phyloP scores from a whole-genome alignment of 1,140 invertebrate species.

The Rhynchophorus ferrugineus region DNA sequence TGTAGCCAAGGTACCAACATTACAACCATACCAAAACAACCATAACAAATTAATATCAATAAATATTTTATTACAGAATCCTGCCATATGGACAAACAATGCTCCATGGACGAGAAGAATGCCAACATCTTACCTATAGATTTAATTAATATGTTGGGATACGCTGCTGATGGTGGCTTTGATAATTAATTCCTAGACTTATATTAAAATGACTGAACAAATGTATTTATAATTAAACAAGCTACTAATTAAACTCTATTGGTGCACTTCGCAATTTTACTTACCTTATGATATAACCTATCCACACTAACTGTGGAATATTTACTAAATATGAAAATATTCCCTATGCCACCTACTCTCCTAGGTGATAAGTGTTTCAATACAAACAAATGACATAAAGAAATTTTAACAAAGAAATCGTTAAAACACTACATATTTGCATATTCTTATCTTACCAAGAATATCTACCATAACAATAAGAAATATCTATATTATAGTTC shows the following conservation, averaged over 20 bases:
- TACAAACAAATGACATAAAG: slow-evolving; percentile 1
- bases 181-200: slow-evolving; percentile 3
- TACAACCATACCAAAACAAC: not conserved
- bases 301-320: too few relatives aligned
- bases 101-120: slow-evolving; percentile 29
- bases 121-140: slow-evolving; percentile 5
- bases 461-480: too few relatives aligned
- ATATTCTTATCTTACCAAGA: too few relatives aligned
- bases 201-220: too few relatives aligned
- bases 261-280: too few relatives aligned
- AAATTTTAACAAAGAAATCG: not conserved
- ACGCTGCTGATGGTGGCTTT: not conserved
- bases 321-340: too few relatives aligned
- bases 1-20: slow-evolving; percentile 45
- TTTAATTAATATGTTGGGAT: slow-evolving; percentile 8
- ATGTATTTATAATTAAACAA: too few relatives aligned
- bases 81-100: slow-evolving; percentile 40
- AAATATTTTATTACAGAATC: slow-evolving; percentile 37
- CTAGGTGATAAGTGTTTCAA: not conserved
- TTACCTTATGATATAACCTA: too few relatives aligned
- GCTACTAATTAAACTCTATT: too few relatives aligned
- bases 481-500: too few relatives aligned
- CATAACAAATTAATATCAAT: not conserved
- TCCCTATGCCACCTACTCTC: too few relatives aligned
- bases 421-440: too few relatives aligned